Base-by-base conservation (phyloP, 2,888 invertebrate genomes). In the Ametastegia equiseti region DNA sequence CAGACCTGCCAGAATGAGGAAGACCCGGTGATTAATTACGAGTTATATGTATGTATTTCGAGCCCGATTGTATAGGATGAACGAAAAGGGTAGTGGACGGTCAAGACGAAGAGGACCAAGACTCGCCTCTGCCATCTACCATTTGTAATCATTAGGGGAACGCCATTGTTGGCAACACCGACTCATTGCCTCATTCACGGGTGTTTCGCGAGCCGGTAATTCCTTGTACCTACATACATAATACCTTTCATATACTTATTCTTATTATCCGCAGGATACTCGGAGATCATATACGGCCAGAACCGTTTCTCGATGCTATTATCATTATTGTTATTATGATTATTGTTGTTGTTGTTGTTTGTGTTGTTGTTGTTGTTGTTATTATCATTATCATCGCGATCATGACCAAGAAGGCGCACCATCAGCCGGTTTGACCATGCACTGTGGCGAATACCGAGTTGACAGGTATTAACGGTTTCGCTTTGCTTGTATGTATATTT, bases 131-230 rank as follows among this genome's bases (percentile, higher is more conserved):
- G 82, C 79, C 82, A 73, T 82, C 84, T 83, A 84, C 86, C 89
- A 89, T 89, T 89, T 88, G 87, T 89, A 89, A 89, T 89, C 89
- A 89, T 89, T 89, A 89, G 87, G 86, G 82, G 84, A 86, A 87
- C 86, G 84, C 87, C 88, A 85, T 85, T 85, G 88, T 88, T 88
- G 87, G 83, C 85, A 84, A 82, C 83, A 84, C 85, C 86, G 86
- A 87, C 88, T 88, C 88, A 89, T 89, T 89, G 89, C 88, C 88
- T 89, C 89, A 89, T 86, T 88, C 85, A 84, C 54, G 78, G 65
- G 60, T 80, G 82, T 84, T 81, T 81, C 75, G 75, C 81, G 82
- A 78, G 78, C 15, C 80, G 30, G 75, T 67, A 69, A 36, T 50
- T 81, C 78, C 78, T 60, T 78, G 57, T 78, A 78, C 71, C 15